Evolutionary conservation across 2,888 invertebrate species (phyloP), one percentile per base, ranked within the genome.

Genomic region (Coremacera marginata): DNA sequence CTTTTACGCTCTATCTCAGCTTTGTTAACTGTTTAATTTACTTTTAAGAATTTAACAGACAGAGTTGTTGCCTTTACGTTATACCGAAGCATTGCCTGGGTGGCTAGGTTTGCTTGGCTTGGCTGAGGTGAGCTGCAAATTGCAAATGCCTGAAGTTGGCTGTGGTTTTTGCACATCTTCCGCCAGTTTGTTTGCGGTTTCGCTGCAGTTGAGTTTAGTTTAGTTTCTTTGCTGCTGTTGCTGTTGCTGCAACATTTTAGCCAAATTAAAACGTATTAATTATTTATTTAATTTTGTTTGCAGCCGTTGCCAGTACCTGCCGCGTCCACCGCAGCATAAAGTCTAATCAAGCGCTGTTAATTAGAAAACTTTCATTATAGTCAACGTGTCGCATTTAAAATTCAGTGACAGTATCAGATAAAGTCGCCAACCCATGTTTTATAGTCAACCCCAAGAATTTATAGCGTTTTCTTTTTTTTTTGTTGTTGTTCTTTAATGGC

Each of bases 201-300:
- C 51, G 19, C 31, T 11, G 73, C 31, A 49, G 63, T 31, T 49
- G 49, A 37, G 71, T 31, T 27, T 34, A 57, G 34, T 57, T 51
- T 34, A 19, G 70, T 7, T 31, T 31, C n/a, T n/a, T n/a, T n/a
- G n/a, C n/a, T 31, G 31, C 5, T 52, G n/a, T 22, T n/a, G 37
- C 71, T 57, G 73, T 27, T 51, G 63, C 73, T 67, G 74, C 65
- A 52, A 67, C 74, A 55, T 67, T 67, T 74, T 74, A 55, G 52
- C 37, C 34, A 67, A 74, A 65, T 74, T 74, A 74, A 74, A 74
- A 67, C n/a, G 67, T 67, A 74, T 74, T 74, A 74, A 74, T 74
- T 74, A 74, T 74, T 74, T 65, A 74, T 74, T 74, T 52, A 65
- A 74, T 74, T 74, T 52, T 49, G 65, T 52, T 72, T 37, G 27